These are phyloP conservation scores for Chironomus striatipennis DNA, from an alignment of 1,140 invertebrate species.

Conservation along the genomic window DNA sequence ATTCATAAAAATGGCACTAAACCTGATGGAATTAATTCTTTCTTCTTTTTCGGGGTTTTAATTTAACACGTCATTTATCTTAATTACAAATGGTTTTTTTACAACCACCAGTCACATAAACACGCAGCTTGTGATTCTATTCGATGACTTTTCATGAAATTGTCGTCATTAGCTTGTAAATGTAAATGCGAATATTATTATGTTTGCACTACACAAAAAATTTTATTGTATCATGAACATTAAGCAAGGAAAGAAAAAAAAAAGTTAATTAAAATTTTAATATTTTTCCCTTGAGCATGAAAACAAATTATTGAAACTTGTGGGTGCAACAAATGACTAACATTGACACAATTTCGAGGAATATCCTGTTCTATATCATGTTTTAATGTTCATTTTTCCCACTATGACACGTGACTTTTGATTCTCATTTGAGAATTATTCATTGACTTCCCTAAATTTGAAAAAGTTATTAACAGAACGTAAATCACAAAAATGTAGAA, in stretches of 20 bases:
- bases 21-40: background rate
- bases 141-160: slow-evolving; percentile 11
- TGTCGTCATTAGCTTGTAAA: background rate
- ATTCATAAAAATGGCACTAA: slow-evolving; percentile 22
- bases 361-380: too few species aligned
- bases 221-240: background rate
- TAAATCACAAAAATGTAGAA: too few species aligned
- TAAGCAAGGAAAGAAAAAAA: background rate
- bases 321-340: background rate
- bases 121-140: background rate
- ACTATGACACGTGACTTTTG: background rate
- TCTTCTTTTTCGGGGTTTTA: background rate
- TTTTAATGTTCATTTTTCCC: background rate
- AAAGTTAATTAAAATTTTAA: slow-evolving; percentile 10
- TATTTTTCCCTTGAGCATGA: background rate
- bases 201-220: too few species aligned
- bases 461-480: too few species aligned
- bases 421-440: background rate
- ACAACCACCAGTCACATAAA: background rate
- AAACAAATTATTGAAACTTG: background rate
- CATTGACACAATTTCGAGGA: background rate
- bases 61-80: slow-evolving; percentile 23
- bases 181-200: background rate
- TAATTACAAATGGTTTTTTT: slow-evolving; percentile 15
- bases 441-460: background rate